Conservation (phyloP, 2,113 vertebrate species). For the Carassius auratus region DNA sequence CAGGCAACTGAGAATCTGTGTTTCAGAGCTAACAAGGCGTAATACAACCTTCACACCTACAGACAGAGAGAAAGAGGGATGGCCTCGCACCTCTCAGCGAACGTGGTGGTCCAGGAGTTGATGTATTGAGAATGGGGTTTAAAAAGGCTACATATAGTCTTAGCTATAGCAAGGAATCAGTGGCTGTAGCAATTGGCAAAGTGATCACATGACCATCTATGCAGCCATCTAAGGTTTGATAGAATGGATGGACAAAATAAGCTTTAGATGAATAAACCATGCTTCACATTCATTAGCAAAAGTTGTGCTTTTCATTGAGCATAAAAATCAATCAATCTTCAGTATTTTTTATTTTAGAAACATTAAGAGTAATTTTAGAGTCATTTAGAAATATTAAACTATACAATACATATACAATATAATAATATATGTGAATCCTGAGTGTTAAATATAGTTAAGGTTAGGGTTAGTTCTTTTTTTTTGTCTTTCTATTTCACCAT, state of each 20-base stretch:
- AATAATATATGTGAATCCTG: background rate
- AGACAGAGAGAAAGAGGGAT: constrained; percentile 37
- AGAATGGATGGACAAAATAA: background rate
- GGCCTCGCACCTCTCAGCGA: background rate
- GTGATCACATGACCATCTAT: background rate
- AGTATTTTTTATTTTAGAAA: too few species aligned
- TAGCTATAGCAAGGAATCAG: too few species aligned
- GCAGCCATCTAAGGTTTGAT: background rate
- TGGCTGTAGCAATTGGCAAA: background rate
- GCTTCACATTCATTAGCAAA: background rate
- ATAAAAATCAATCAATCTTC: too few species aligned
- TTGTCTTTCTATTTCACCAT: background rate
- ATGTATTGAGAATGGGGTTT: background rate
- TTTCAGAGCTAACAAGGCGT: constrained; percentile 51
- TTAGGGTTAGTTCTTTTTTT: too few species aligned
- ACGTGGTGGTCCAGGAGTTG: background rate
- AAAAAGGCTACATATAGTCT: background rate
- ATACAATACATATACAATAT: background rate
- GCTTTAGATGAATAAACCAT: background rate
- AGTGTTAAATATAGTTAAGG: background rate
- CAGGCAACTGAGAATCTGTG: constrained; percentile 40
- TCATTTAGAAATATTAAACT: background rate
- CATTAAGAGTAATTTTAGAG: too few species aligned
- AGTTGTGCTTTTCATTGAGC: background rate
- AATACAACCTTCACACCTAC: constrained; percentile 54